phyloP scores from a whole-genome alignment of 64 coral and sea anemone genomes.

The Montipora foliosa region DNA sequence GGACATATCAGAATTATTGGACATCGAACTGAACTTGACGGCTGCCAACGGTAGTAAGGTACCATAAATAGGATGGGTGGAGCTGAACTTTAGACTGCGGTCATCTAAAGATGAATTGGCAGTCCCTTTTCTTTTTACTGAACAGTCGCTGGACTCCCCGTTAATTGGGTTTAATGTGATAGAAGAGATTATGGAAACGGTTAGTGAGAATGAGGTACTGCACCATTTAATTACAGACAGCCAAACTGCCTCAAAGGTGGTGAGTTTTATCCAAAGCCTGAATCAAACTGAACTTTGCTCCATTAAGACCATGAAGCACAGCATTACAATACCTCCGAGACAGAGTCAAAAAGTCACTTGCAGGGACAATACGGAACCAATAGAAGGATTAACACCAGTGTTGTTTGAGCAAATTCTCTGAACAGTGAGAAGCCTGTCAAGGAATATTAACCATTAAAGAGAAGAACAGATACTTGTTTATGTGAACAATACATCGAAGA shows the following conservation, averaged over 20 bases:
- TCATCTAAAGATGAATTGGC: background rate
- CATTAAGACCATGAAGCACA: no score
- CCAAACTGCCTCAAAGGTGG: background rate
- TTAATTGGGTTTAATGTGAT: background rate
- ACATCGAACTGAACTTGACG: slow-evolving; percentile 26
- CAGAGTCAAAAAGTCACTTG: background rate
- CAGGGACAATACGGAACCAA: slow-evolving; percentile 12
- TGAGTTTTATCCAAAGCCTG: no score
- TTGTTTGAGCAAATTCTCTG: no score
- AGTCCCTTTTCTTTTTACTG: background rate
- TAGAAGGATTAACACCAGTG: background rate
- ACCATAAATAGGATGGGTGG: slow-evolving; percentile 45
- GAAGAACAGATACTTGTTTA: no score
- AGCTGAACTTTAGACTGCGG: slow-evolving; percentile 22
- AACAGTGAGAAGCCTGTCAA: no score
- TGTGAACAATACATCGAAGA: no score
- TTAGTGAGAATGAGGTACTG: background rate
- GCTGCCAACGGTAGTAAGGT: slow-evolving; percentile 50
- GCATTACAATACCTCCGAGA: background rate
- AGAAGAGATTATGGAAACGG: background rate
- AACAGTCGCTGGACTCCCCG: background rate
- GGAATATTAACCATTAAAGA: no score
- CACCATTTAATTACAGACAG: background rate
- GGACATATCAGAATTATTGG: slow-evolving; percentile 26
- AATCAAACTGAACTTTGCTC: no score